Evolutionary conservation across 2,797 vertebrate species (phyloP).

Genomic region (Tadarida brasiliensis): DNA sequence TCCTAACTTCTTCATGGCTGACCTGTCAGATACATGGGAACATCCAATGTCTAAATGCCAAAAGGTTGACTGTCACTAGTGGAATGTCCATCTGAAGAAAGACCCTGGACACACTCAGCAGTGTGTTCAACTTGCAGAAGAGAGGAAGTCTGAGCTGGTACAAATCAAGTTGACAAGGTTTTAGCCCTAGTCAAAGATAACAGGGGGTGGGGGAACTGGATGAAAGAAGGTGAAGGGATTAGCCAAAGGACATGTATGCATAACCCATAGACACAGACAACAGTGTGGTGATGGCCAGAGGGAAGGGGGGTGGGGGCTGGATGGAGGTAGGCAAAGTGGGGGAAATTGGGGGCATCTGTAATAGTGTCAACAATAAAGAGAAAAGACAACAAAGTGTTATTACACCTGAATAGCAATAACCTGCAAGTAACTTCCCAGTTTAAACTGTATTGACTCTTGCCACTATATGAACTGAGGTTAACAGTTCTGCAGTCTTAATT

Average conservation of each 20-base stretch:
- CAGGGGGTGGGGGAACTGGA: no score
- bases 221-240: no score
- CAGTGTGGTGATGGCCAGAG: no score
- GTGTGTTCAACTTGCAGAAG: neutral
- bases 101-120: neutral
- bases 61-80: neutral
- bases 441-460: neutral
- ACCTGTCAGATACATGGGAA: neutral
- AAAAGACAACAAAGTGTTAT: neutral
- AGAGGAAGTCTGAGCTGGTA: neutral
- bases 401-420: neutral
- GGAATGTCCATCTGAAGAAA: slow-evolving; percentile 43
- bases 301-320: no score
- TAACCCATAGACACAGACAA: no score
- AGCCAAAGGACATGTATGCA: no score
- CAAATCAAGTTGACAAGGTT: neutral
- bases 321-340: no score
- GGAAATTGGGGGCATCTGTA: no score
- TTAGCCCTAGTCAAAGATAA: neutral
- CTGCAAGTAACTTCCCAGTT: neutral
- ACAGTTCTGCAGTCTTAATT: neutral
- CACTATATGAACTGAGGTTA: neutral
- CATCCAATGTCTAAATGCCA: neutral
- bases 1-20: neutral
- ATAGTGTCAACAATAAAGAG: no score